Evolutionary conservation across 2,797 vertebrate genomes (phyloP).

Genomic region (Mastacembelus armatus): DNA sequence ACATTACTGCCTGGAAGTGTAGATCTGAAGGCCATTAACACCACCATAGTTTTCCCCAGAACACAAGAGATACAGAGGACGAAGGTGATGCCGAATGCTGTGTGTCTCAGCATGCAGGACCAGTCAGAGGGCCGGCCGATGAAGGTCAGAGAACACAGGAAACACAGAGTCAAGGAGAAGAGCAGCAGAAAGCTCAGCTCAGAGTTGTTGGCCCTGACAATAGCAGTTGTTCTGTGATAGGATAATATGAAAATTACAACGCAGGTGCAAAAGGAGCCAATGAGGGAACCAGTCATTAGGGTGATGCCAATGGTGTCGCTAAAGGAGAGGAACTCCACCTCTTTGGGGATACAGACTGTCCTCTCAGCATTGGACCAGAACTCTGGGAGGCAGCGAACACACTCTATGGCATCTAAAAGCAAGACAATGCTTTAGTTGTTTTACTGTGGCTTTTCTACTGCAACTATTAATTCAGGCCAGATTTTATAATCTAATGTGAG

Average conservation of each 20-base stretch:
- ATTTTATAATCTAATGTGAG: constrained; percentile 11
- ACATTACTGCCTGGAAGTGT: constrained; percentile 76
- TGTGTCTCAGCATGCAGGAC: constrained; percentile 87
- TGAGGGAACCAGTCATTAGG: constrained; percentile 77
- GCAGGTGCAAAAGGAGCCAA: constrained; percentile 79
- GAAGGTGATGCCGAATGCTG: constrained; percentile 83
- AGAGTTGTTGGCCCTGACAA: too few relatives aligned
- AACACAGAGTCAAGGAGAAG: too few relatives aligned
- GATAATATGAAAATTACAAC: constrained; percentile 77
- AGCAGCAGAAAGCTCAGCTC: too few relatives aligned
- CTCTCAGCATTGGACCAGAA: constrained; percentile 84
- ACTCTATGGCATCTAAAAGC: constrained; percentile 84
- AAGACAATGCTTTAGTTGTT: constrained; percentile 15
- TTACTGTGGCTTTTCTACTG: not conserved
- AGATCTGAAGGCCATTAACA: constrained; percentile 84
- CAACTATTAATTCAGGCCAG: not conserved
- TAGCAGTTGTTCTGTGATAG: constrained; percentile 73
- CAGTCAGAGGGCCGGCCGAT: constrained; percentile 83
- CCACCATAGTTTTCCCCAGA: constrained; percentile 86
- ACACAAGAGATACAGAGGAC: constrained; percentile 86
- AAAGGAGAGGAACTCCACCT: constrained; percentile 85
- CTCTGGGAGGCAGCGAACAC: constrained; percentile 79
- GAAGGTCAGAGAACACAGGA: constrained; percentile 84
- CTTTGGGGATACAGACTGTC: constrained; percentile 82
- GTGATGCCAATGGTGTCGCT: constrained; percentile 81